A percentile compares a stretch with the other conserved stretches of the same genome.
Evolutionary conservation across 2,113 vertebrate genomes (phyloP).

Genomic region (Lynx canadensis): DNA sequence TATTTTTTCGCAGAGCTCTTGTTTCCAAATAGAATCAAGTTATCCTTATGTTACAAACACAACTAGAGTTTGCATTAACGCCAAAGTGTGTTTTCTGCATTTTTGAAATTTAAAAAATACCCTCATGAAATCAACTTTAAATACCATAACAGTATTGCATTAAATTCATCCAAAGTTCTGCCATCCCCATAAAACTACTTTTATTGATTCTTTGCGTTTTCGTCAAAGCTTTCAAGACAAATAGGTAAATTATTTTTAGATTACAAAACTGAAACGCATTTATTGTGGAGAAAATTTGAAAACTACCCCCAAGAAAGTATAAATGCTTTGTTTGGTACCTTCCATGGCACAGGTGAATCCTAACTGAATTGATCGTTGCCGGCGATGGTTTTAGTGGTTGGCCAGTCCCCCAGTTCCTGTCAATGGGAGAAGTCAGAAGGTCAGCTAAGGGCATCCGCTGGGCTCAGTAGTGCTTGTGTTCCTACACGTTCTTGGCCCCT

Average conservation of each 20-base stretch:
- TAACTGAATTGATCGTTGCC: not conserved
- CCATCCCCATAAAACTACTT: not conserved
- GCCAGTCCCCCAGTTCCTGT: not conserved
- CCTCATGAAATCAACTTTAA: conserved; percentile 21
- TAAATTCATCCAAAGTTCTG: not conserved
- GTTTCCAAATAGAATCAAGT: conserved; percentile 53
- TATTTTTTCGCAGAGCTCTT: conserved; percentile 55
- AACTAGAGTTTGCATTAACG: not conserved
- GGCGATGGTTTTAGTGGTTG: not conserved
- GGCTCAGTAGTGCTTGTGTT: not conserved
- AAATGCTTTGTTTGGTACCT: not conserved
- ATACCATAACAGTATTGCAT: not conserved
- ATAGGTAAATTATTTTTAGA: not conserved
- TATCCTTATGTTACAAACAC: conserved; percentile 6
- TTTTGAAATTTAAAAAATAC: conserved; percentile 33
- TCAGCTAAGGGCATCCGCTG: not conserved
- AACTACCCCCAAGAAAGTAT: not conserved
- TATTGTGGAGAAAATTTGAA: conserved; percentile 11
- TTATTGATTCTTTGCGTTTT: not conserved
- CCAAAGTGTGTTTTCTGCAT: not conserved
- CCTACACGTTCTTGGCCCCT: not conserved
- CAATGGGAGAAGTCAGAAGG: not conserved
- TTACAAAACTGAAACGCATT: conserved; percentile 3
- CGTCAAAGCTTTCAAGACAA: not conserved
- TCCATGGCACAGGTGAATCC: not conserved